These are phyloP conservation scores for Choreutis nemorana DNA, from an alignment of 2,888 invertebrate genomes.

Conservation along the genomic window DNA sequence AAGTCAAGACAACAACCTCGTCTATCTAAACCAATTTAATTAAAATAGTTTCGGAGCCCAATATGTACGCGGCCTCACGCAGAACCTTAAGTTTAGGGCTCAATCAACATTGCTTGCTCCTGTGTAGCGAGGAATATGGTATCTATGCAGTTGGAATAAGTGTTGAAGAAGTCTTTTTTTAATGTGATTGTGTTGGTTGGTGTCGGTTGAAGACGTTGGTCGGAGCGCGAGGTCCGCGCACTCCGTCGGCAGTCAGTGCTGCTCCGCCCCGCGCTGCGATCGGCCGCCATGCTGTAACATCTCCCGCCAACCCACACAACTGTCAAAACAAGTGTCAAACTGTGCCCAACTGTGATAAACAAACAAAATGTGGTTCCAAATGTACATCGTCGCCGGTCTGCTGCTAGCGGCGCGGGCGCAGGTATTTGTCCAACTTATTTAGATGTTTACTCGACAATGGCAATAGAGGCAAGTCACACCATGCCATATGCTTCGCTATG, in stretches of 20 bases:
- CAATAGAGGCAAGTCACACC: too few species aligned
- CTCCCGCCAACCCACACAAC: conserved; percentile 20
- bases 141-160: too few species aligned
- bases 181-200: too few species aligned
- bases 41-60: conserved; percentile 9
- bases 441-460: too few species aligned
- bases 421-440: conserved; percentile 26
- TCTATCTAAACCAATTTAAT: too few species aligned
- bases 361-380: conserved; percentile 38
- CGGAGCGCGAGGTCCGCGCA: conserved; percentile 15
- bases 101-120: neutral
- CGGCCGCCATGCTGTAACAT: conserved; percentile 42
- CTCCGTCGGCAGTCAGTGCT: conserved; percentile 33
- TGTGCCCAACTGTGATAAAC: conserved; percentile 18
- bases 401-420: conserved; percentile 37
- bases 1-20: too few species aligned
- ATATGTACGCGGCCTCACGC: conserved; percentile 42
- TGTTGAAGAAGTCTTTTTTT: too few species aligned
- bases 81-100: conserved; percentile 61
- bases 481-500: too few species aligned
- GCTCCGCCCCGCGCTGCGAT: conserved; percentile 40
- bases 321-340: conserved; percentile 11
- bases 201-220: conserved; percentile 6
- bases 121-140: too few species aligned
- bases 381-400: conserved; percentile 27